These are phyloP conservation scores for Zaprionus tsacasi DNA, from an alignment of 1,140 invertebrate species.

Conservation along the genomic window DNA sequence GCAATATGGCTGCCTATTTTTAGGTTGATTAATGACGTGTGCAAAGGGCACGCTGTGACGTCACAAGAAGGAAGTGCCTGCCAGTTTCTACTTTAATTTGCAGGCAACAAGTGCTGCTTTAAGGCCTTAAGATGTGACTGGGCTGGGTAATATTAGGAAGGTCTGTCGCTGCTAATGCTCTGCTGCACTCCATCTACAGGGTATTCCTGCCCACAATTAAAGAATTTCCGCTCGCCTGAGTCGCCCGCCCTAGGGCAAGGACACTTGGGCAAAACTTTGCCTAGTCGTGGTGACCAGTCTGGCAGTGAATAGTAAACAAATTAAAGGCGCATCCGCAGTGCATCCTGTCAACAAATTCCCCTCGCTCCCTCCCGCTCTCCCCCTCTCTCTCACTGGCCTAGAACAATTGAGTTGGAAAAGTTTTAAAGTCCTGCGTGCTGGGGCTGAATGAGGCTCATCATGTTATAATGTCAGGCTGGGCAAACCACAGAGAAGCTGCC, in stretches of 20 bases:
- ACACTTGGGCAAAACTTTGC: slow-evolving; percentile 47
- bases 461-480: slow-evolving; percentile 69
- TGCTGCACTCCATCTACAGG: not conserved
- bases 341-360: slow-evolving; percentile 76
- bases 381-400: slow-evolving; percentile 36
- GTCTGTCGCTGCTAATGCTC: not conserved
- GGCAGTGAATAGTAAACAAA: slow-evolving; percentile 60
- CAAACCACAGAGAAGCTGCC: slow-evolving; percentile 55
- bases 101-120: not conserved
- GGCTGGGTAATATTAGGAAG: not conserved
- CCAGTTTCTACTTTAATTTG: not conserved
- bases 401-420: slow-evolving; percentile 67
- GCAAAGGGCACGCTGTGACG: slow-evolving; percentile 9
- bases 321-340: slow-evolving; percentile 69
- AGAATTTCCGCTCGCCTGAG: slow-evolving; percentile 57
- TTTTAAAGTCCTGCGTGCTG: slow-evolving; percentile 21
- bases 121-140: not conserved
- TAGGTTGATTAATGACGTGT: slow-evolving; percentile 63
- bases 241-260: slow-evolving; percentile 1
- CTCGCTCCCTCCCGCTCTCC: slow-evolving; percentile 12
- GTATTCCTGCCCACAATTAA: slow-evolving; percentile 56
- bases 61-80: not conserved
- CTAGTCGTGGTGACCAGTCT: not conserved
- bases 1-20: slow-evolving; percentile 65
- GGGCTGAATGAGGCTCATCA: slow-evolving; percentile 75